A percentile compares a stretch with the other conserved stretches of the same genome.
phyloP scores from a whole-genome alignment of 2,113 vertebrate genomes.

The Eidolon helvum region DNA sequence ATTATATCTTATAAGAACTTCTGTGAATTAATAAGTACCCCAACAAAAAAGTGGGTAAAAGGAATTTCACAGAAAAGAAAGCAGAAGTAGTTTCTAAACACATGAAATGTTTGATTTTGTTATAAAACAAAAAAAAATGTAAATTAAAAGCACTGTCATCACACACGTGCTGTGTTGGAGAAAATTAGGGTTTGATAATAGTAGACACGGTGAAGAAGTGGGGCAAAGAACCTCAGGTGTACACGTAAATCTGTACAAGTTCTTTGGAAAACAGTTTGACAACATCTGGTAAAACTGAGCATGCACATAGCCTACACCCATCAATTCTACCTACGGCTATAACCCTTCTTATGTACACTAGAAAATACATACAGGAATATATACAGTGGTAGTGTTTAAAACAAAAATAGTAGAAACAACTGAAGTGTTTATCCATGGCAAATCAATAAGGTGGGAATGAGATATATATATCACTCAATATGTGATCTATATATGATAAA shows the following conservation, averaged over 20 bases:
- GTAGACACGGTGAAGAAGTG: not conserved
- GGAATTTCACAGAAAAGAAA: not conserved
- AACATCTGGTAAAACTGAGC: not conserved
- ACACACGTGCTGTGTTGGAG: not conserved
- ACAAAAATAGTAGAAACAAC: not conserved
- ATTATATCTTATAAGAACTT: not conserved
- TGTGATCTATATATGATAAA: no score
- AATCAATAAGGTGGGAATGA: not conserved
- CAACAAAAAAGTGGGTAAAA: not conserved
- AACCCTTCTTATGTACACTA: not conserved
- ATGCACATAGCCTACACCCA: not conserved
- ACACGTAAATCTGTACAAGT: not conserved
- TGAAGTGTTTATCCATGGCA: not conserved
- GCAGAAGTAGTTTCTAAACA: not conserved
- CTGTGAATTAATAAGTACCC: not conserved
- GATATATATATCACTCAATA: no score
- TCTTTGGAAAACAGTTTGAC: not conserved
- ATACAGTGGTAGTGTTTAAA: not conserved
- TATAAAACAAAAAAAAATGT: not conserved
- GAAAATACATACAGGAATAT: not conserved
- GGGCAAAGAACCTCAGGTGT: not conserved
- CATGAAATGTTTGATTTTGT: not conserved
- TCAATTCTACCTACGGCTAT: not conserved
- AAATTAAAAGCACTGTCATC: not conserved
- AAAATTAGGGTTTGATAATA: not conserved